These are phyloP conservation scores for Callinectes sapidus DNA, from an alignment of 2,888 invertebrate species.

Conservation along the genomic window DNA sequence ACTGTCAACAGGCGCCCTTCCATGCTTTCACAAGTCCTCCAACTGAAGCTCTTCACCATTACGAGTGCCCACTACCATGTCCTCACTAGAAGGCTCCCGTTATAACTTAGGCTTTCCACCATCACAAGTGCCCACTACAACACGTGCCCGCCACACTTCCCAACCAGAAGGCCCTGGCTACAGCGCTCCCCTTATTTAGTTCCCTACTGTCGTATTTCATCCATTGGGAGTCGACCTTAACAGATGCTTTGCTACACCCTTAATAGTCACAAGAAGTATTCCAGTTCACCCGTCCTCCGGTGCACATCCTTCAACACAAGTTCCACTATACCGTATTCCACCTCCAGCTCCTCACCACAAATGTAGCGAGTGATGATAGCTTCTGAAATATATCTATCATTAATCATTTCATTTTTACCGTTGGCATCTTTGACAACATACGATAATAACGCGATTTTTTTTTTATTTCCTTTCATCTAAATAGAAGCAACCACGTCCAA, in stretches of 20 bases:
- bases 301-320: neutral
- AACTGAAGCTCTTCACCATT: neutral
- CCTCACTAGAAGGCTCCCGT: neutral
- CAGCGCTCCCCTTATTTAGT: neutral
- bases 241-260: neutral
- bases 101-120: neutral
- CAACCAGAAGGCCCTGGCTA: neutral
- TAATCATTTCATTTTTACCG: neutral
- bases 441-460: neutral
- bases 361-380: neutral
- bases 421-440: neutral
- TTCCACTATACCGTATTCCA: neutral
- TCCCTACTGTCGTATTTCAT: neutral
- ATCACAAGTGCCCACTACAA: neutral
- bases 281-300: neutral
- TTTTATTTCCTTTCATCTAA: neutral
- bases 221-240: neutral
- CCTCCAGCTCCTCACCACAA: neutral
- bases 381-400: neutral
- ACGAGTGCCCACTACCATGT: neutral
- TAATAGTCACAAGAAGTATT: neutral
- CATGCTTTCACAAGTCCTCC: neutral
- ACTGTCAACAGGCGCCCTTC: slow-evolving; percentile 5
- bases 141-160: neutral
- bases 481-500: no score